phyloP scores from a whole-genome alignment of 2,113 vertebrate genomes.

The Gadus macrocephalus region DNA sequence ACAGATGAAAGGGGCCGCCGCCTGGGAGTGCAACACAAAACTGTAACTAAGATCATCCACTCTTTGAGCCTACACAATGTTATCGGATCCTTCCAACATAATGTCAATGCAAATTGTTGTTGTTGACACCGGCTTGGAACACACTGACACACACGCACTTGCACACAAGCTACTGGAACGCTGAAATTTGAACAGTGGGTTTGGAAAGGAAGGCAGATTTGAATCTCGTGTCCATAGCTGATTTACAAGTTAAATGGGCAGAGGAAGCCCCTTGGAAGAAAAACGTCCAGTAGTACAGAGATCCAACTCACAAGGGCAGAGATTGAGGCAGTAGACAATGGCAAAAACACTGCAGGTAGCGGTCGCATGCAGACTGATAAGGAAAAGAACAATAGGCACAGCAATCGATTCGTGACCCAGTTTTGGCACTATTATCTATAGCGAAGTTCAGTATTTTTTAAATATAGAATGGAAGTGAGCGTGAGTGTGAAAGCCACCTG shows the following conservation, averaged over 20 bases:
- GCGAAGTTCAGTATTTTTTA: not conserved
- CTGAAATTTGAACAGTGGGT: constrained; percentile 36
- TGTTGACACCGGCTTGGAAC: not conserved
- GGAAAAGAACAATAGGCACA: too few species aligned
- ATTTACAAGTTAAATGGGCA: constrained; percentile 60
- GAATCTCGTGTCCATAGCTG: constrained; percentile 45
- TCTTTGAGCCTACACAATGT: not conserved
- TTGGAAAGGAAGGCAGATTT: constrained; percentile 38
- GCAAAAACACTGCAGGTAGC: too few species aligned
- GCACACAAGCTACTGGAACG: not conserved
- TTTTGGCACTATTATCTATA: too few species aligned
- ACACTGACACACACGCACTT: not conserved
- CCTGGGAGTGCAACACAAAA: not conserved
- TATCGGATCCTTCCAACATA: not conserved
- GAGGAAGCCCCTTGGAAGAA: too few species aligned
- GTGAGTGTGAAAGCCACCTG: too few species aligned
- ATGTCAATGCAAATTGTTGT: not conserved
- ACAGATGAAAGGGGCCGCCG: not conserved
- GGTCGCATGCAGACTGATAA: too few species aligned
- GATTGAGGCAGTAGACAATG: too few species aligned
- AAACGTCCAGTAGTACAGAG: too few species aligned
- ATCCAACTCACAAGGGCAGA: too few species aligned
- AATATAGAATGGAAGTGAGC: too few species aligned
- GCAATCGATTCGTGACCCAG: too few species aligned
- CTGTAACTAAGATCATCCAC: not conserved